A percentile compares a stretch with the other conserved stretches of the same genome.
These are phyloP conservation scores for Syritta pipiens DNA, from an alignment of 2,888 invertebrate species.

Conservation along the genomic window DNA sequence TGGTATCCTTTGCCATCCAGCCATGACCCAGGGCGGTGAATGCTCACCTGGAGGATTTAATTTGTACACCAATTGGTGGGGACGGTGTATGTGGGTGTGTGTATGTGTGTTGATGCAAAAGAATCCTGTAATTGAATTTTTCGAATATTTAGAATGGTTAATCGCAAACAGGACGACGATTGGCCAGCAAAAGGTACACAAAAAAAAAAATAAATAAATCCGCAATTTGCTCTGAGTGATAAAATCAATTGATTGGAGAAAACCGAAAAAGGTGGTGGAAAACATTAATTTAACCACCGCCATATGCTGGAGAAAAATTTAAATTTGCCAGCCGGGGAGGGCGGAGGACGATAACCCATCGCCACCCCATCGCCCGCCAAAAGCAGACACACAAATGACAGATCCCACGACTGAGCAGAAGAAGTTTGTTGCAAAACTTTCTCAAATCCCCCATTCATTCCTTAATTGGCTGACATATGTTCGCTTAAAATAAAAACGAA, in stretches of 20 bases:
- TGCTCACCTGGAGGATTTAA: constrained; percentile 45
- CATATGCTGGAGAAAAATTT: constrained; percentile 60
- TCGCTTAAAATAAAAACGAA: constrained; percentile 43
- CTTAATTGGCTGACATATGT: constrained; percentile 69
- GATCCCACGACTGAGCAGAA: constrained; percentile 20
- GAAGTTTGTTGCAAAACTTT: constrained; percentile 64
- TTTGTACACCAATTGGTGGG: constrained; percentile 33
- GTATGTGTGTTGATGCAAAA: constrained; percentile 18
- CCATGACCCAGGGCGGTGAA: not conserved
- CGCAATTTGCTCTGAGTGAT: constrained; percentile 21
- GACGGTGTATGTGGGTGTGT: too few relatives aligned
- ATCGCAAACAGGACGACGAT: constrained; percentile 38
- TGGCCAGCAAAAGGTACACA: not conserved
- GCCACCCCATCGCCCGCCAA: not conserved
- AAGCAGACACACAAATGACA: constrained; percentile 26
- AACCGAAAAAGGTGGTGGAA: not conserved
- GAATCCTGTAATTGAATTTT: constrained; percentile 64
- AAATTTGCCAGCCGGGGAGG: constrained; percentile 20
- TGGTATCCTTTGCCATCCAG: constrained; percentile 23
- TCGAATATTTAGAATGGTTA: constrained; percentile 53
- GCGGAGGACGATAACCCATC: too few relatives aligned
- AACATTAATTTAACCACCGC: constrained; percentile 55
- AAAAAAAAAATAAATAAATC: constrained; percentile 18
- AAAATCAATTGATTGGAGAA: constrained; percentile 62
- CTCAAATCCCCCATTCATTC: constrained; percentile 62